phyloP scores from a whole-genome alignment of 2,888 invertebrate species.

The Drosophila testacea region DNA sequence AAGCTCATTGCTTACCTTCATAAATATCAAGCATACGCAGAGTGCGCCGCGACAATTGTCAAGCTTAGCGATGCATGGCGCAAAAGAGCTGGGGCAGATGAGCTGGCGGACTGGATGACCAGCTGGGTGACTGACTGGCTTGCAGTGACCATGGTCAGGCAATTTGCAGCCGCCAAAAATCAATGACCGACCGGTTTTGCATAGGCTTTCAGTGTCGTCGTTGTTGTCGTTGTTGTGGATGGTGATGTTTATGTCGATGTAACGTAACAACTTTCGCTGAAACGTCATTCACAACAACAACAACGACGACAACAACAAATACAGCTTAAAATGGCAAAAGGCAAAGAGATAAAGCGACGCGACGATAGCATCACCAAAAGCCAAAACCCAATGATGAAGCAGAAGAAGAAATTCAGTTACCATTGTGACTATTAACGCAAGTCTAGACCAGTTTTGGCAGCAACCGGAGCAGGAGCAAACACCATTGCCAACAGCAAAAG shows the following conservation, averaged over 20 bases:
- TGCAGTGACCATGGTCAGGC: constrained; percentile 70
- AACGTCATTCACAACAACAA: constrained; percentile 72
- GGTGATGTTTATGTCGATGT: constrained; percentile 63
- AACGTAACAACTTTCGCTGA: constrained; percentile 80
- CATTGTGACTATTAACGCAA: constrained; percentile 63
- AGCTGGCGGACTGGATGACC: constrained; percentile 35
- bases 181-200: constrained; percentile 80
- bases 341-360: constrained; percentile 66
- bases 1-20: constrained; percentile 42
- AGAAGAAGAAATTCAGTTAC: constrained; percentile 13
- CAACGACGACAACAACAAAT: constrained; percentile 35
- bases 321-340: constrained; percentile 71
- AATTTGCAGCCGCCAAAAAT: constrained; percentile 78
- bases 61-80: constrained; percentile 54
- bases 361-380: constrained; percentile 55
- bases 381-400: constrained; percentile 60
- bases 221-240: constrained; percentile 7
- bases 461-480: constrained; percentile 40
- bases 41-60: constrained; percentile 54
- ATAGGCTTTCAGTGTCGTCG: constrained; percentile 69
- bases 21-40: constrained; percentile 68
- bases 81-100: constrained; percentile 21
- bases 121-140: constrained; percentile 52
- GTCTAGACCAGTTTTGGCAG: constrained; percentile 69
- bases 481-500: constrained; percentile 5